phyloP scores from a whole-genome alignment of 53 echinoderm and acorn worm species.

The Holothuria leucospilota region DNA sequence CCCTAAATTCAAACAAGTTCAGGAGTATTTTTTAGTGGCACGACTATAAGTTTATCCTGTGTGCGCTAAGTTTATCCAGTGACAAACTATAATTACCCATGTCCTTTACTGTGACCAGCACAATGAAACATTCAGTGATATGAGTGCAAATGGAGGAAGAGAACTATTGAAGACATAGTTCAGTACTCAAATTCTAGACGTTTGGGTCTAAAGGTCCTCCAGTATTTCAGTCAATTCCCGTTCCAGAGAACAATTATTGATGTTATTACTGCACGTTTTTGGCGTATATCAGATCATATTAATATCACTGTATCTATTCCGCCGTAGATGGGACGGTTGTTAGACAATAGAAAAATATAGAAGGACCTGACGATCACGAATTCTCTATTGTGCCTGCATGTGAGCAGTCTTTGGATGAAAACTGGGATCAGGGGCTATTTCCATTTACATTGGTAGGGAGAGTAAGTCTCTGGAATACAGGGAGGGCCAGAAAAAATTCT shows the following conservation, averaged over 20 bases:
- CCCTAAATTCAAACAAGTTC: no score
- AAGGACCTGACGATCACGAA: background rate
- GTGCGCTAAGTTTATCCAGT: background rate
- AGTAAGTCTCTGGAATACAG: background rate
- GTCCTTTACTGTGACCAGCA: constrained; percentile 14
- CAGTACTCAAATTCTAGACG: background rate
- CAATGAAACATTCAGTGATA: constrained; percentile 8
- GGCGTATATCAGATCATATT: constrained; percentile 12
- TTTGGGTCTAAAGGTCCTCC: constrained; percentile 1
- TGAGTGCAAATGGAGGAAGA: background rate
- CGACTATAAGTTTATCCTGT: no score
- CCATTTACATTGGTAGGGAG: background rate
- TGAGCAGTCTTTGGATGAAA: constrained; percentile 6
- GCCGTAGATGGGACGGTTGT: background rate
- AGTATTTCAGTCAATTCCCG: constrained; percentile 10
- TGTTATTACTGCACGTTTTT: constrained; percentile 32
- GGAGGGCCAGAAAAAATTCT: no score
- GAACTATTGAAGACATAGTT: constrained; percentile 1
- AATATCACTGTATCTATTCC: background rate
- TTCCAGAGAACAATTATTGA: constrained; percentile 6
- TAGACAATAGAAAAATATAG: background rate
- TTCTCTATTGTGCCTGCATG: no score
- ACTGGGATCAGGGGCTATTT: background rate
- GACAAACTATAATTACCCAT: background rate
- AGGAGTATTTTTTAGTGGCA: no score